Evolutionary conservation across 30 jellyfish, hydroid and myxozoan genomes (phyloP), one percentile per base, ranked within the genome.

Genomic region (Euphysa ruthae): DNA sequence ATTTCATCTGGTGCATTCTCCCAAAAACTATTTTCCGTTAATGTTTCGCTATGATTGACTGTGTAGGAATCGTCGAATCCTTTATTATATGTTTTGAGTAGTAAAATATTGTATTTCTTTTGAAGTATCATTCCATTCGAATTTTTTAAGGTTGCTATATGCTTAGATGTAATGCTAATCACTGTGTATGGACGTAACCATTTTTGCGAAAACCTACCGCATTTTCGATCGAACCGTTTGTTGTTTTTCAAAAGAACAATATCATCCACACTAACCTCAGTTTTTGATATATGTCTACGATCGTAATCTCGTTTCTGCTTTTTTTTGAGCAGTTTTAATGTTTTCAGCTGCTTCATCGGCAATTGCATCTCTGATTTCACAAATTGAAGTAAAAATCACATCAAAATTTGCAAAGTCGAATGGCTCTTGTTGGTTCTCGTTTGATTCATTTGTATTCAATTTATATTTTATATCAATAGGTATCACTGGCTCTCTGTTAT

Each of bases 311-410:
- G 60, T 2, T 56, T 56, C 26, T 56, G 4, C 2, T 56, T 56
- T 3, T 56, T 27, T 13, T 16, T 3, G 13, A 6, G 3, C 6
- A 42, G n/a, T 12, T 3, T 56, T 27, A 56, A 56, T 56, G 25
- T 56, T 56, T 22, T 56, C 69, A 42, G 69, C 69, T 56, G 58
- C 55, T 20, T 56, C 57, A 56, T 56, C 44, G 4, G 69, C 57
- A 31, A 56, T 16, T 56, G 58, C 30, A 18, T 33, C 25, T 56
- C 69, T 3, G 69, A 56, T 42, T 46, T 46, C 23, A 25, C 6
- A n/a, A 5, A 3, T 29, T 46, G 60, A 46, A n/a, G 60, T n/a
- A 46, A 46, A 46, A 10, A 46, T 46, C 6, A 29, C 60, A 46
- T 46, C 4, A 46, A 8, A 10, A 46, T n/a, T n/a, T 4, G 18